Base-by-base conservation (phyloP, 2,888 invertebrate genomes). In the Eulithis prunata region DNA sequence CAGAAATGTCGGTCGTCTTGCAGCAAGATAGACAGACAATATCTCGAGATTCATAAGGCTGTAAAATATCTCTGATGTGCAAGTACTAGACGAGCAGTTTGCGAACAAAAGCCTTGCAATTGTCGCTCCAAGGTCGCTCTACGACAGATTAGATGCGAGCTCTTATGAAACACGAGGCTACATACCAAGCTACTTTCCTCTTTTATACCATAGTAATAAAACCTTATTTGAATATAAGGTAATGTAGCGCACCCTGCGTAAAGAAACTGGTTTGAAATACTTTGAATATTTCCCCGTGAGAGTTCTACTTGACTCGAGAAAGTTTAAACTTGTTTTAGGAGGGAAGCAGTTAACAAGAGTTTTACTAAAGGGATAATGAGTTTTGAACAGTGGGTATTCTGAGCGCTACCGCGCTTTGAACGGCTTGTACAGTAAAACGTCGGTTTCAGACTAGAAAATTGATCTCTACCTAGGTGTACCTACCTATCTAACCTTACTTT, bases 51-150 rank as follows among this genome's bases (percentile, higher is more conserved):
- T 51, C 21, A 5, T 55, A 21, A 28, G 36, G 51, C 11, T 56
- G 46, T 46, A 53, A 62, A 47, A 46, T 13, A 63, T 52, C 53
- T 59, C 70, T 73, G 68, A 70, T 70, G 72, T 61, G 52, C 60
- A 59, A 61, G 69, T 72, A 70, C 57, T 58, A 66, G 68, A 60
- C 53, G 56, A 67, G 65, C 53, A 43, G 70, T 76, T 62, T 71
- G 75, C 78, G 75, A 75, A 82, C 82, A 82, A 80, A 73, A 67
- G 72, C 69, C 72, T 66, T 76, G 73, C 74, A 77, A 72, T 75
- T 78, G 79, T 78, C 76, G 69, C 66, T 64, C 45, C 81, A 82
- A 82, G 80, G 82, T 79, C 79, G 70, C 55, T 62, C 74, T 77
- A 77, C 79, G 81, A 82, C 79, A 71, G 77, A 80, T 81, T 73